These are phyloP conservation scores for Lanius collurio DNA, from an alignment of 2,113 vertebrate species.

Conservation along the genomic window DNA sequence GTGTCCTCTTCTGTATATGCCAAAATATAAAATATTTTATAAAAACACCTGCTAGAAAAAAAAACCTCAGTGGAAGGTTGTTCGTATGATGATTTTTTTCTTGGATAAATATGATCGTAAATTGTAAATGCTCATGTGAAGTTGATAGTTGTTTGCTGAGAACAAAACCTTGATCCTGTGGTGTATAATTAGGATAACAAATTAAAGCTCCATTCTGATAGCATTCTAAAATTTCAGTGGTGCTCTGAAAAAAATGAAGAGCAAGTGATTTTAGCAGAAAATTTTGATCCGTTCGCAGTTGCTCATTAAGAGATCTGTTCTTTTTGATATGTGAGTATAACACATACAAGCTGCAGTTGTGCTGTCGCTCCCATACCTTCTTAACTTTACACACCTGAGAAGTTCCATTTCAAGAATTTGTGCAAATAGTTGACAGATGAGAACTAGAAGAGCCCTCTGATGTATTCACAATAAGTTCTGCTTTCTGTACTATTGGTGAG, in stretches of 20 bases:
- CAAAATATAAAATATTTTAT: not conserved
- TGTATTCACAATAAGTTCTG: not conserved
- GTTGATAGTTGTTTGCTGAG: not conserved
- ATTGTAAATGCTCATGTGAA: not conserved
- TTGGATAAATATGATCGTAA: not conserved
- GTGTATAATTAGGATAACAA: not conserved
- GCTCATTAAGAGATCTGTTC: not conserved
- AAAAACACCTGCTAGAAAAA: not conserved
- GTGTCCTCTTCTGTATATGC: not conserved
- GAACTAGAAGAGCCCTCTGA: not conserved
- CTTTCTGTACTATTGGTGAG: not conserved
- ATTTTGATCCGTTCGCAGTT: not conserved
- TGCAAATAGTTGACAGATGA: not conserved
- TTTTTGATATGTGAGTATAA: not conserved
- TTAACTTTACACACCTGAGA: not conserved
- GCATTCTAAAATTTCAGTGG: not conserved
- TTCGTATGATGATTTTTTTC: accelerated
- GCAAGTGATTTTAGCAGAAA: not conserved
- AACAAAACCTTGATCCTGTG: not conserved
- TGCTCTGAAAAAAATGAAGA: not conserved
- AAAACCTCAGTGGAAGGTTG: not conserved
- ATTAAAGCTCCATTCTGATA: not conserved
- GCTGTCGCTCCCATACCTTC: not conserved
- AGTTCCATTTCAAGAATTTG: not conserved
- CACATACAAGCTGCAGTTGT: not conserved